phyloP scores from a whole-genome alignment of 2,888 invertebrate species.

The Argyresthia albistria region DNA sequence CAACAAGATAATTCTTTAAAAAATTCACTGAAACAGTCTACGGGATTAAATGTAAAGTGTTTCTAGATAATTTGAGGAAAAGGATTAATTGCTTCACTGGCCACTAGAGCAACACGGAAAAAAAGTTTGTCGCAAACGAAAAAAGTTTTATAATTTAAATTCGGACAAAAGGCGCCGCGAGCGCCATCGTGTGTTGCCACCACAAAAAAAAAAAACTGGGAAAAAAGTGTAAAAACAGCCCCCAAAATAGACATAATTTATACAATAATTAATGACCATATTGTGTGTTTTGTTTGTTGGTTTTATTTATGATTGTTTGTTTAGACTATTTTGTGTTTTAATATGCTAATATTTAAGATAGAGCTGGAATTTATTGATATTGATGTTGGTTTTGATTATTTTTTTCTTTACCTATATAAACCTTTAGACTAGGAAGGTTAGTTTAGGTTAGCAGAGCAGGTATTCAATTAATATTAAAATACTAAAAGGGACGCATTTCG shows the following conservation, averaged over 20 bases:
- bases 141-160: slow-evolving; percentile 33
- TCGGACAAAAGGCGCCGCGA: slow-evolving; percentile 57
- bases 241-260: slow-evolving; percentile 66
- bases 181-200: slow-evolving; percentile 48
- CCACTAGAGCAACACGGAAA: slow-evolving; percentile 16
- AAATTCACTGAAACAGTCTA: too few species aligned
- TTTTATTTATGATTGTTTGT: slow-evolving; percentile 72
- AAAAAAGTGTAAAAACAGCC: slow-evolving; percentile 60
- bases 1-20: too few species aligned
- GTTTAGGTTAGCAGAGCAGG: too few species aligned
- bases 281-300: slow-evolving; percentile 64
- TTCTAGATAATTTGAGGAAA: slow-evolving; percentile 9
- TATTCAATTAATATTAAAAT: too few species aligned
- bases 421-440: too few species aligned
- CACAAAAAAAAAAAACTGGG: slow-evolving; percentile 53
- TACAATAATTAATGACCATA: slow-evolving; percentile 55
- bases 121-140: slow-evolving; percentile 19
- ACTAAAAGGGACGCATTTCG: too few species aligned
- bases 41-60: too few species aligned
- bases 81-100: slow-evolving; percentile 44
- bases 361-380: background rate
- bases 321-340: slow-evolving; percentile 69
- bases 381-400: background rate
- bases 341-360: slow-evolving; percentile 58
- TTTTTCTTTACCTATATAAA: too few species aligned